Evolutionary conservation across 2,888 invertebrate genomes (phyloP).

Genomic region (Suillia variegata): DNA sequence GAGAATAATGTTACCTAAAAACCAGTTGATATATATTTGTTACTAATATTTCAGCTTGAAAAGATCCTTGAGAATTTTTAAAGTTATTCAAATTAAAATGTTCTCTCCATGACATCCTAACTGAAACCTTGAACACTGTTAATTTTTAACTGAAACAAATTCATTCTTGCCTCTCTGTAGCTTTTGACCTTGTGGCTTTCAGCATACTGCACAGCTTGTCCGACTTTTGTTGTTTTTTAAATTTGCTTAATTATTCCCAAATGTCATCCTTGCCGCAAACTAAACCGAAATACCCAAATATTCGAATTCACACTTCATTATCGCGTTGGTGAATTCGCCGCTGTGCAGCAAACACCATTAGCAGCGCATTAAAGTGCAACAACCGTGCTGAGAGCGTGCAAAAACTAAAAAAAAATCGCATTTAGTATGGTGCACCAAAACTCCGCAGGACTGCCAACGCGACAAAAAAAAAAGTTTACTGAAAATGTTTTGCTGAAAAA

Average conservation of each 20-base stretch:
- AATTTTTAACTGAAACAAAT: too few species aligned
- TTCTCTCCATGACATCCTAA: too few species aligned
- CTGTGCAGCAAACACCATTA: constrained; percentile 37
- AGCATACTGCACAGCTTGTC: too few species aligned
- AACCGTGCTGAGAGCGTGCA: constrained; percentile 7
- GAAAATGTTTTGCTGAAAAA: background rate
- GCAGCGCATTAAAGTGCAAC: constrained; percentile 42
- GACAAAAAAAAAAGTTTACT: background rate
- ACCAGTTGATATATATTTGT: too few species aligned
- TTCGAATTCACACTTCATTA: constrained; percentile 49
- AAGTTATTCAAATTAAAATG: too few species aligned
- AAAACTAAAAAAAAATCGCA: constrained; percentile 6
- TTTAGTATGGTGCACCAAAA: constrained; percentile 21
- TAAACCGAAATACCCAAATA: constrained; percentile 28
- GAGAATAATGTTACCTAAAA: too few species aligned
- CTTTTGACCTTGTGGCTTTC: too few species aligned
- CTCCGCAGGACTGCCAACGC: constrained; percentile 15
- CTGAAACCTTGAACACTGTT: too few species aligned
- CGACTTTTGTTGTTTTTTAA: too few species aligned
- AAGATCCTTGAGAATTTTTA: too few species aligned
- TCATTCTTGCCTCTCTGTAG: too few species aligned
- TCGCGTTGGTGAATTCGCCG: constrained; percentile 41
- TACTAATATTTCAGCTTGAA: too few species aligned
- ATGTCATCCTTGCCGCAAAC: constrained; percentile 17
- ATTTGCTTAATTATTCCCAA: constrained; percentile 6